These are phyloP conservation scores for Teleogryllus occipitalis DNA, from an alignment of 1,140 invertebrate genomes.

Conservation along the genomic window DNA sequence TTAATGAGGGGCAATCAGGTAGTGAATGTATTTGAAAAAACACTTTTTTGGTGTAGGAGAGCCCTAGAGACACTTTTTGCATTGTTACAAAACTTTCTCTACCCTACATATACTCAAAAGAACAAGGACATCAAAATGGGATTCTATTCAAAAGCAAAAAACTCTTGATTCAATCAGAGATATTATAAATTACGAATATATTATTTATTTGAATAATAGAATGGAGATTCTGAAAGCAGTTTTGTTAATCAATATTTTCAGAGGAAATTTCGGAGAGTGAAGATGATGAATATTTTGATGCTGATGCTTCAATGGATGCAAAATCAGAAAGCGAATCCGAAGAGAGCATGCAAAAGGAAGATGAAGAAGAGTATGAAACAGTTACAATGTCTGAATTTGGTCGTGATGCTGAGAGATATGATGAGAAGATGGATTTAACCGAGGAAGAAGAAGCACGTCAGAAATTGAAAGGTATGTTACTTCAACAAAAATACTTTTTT, in stretches of 20 bases:
- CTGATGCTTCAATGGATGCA: slow-evolving; percentile 28
- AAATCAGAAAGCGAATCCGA: slow-evolving; percentile 26
- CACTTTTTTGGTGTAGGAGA: too few relatives aligned
- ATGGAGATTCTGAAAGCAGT: not conserved
- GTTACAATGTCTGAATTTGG: slow-evolving; percentile 47
- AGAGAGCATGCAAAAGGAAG: slow-evolving; percentile 17
- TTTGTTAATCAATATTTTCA: not conserved
- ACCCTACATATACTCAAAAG: too few relatives aligned
- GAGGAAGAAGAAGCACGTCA: slow-evolving; percentile 63
- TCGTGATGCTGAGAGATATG: slow-evolving; percentile 51
- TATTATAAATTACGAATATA: too few relatives aligned
- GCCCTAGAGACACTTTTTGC: too few relatives aligned
- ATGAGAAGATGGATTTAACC: slow-evolving; percentile 61
- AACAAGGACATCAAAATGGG: too few relatives aligned
- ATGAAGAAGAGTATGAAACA: slow-evolving; percentile 30
- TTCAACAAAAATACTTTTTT: too few relatives aligned
- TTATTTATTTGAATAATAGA: too few relatives aligned
- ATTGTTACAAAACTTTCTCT: too few relatives aligned
- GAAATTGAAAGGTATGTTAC: slow-evolving; percentile 51
- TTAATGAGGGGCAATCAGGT: too few relatives aligned
- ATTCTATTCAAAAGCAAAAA: too few relatives aligned
- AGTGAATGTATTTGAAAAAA: too few relatives aligned
- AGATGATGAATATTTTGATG: slow-evolving; percentile 30
- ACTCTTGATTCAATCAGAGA: too few relatives aligned
- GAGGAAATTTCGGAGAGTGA: slow-evolving; percentile 25